Evolutionary conservation across 2,113 vertebrate genomes (phyloP), one percentile per base, ranked within the genome.

Genomic region (Saccopteryx leptura): DNA sequence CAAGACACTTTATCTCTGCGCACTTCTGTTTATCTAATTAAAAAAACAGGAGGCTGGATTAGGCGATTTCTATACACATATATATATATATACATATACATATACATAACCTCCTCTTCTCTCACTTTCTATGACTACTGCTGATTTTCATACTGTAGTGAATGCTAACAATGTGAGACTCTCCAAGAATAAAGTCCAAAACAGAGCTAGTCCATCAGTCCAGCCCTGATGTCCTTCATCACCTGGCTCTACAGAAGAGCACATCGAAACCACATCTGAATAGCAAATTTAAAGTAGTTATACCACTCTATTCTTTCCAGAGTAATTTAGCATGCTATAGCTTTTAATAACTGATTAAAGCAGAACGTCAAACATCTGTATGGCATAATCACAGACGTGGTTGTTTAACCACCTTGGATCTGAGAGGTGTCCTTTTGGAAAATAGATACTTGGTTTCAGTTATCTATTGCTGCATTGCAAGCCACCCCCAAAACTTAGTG

Each of bases 391-490:
- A 39, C 19, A 87, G 54, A 93, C 48, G 2, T 11, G 50, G 19
- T 21, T 95, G 46, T 69, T 86, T 94, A 46, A 58, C 39, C 79
- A 46, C 2, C 39, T 87, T 61, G 50, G 14, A 81, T 65, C 54
- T 52, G 19, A 95, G 66, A 90, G 28, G 18, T 84, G 78, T 93
- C 23, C 83, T 89, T 93, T 71, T 4, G 24, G 66, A 91, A 88
- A 56, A 69, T 21, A 86, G 66, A 46, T 24, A 89, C 52, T 61
- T 76, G n/a, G 7, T 86, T 81, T 78, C 3, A 85, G 11, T 72
- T 85, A 68, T 26, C 52, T 88, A 75, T 31, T 58, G n/a, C 48
- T 71, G 3, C 1, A 3, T 68, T 74, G 39, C 17, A 39, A 90
- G 72, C 61, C 61, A 71, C 3, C 39, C 81, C 65, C 19, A 26